Percentiles rank a stretch among this genome's conserved stretches.
Conservation (phyloP, 2,113 vertebrate genomes). For the Tor tambroides region DNA sequence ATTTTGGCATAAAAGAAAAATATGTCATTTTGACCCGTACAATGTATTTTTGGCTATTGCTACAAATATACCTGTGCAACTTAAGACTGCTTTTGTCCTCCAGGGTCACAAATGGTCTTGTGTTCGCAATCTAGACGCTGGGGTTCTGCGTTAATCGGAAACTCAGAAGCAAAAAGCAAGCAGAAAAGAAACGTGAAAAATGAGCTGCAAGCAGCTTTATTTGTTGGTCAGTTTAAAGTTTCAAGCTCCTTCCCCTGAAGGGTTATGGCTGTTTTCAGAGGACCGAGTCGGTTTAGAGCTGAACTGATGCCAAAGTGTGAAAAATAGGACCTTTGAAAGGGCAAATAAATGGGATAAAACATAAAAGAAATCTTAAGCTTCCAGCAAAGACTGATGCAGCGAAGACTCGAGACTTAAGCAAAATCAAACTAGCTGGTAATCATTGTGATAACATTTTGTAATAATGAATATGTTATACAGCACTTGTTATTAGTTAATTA, state of each 20-base stretch:
- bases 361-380: not conserved
- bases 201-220: not conserved
- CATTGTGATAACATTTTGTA: not conserved
- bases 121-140: too few relatives aligned
- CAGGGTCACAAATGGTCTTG: too few relatives aligned
- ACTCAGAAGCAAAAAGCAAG: not conserved
- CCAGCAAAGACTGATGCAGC: not conserved
- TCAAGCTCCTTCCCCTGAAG: not conserved
- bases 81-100: too few relatives aligned
- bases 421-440: not conserved
- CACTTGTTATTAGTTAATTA: not conserved
- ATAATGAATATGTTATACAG: not conserved
- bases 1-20: too few relatives aligned
- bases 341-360: not conserved
- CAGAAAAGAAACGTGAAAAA: not conserved
- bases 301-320: not conserved
- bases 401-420: not conserved
- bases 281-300: not conserved
- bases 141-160: not conserved
- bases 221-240: not conserved
- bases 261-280: not conserved
- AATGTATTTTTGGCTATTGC: too few relatives aligned
- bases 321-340: not conserved
- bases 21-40: too few relatives aligned
- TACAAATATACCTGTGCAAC: too few relatives aligned